phyloP scores from a whole-genome alignment of 2,888 invertebrate species.

The Ochropacha duplaris region DNA sequence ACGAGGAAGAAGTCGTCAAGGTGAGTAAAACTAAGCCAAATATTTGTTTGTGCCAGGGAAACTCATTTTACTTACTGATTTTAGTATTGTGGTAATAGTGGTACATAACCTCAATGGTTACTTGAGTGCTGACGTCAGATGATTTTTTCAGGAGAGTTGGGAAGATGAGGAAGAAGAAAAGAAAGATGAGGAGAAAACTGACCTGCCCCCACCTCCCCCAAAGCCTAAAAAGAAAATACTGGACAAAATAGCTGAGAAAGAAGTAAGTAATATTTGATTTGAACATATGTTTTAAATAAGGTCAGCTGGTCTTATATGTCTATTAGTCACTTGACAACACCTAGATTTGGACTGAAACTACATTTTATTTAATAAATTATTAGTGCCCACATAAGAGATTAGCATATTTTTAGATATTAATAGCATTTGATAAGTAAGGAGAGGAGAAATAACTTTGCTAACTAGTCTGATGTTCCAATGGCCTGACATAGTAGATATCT shows the following conservation, averaged over 20 bases:
- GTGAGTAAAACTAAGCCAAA: constrained; percentile 79
- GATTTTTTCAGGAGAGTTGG: constrained; percentile 93
- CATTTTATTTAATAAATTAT: constrained; percentile 12
- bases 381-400: too few species aligned
- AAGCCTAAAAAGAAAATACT: constrained; percentile 89
- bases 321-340: not conserved
- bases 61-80: constrained; percentile 13
- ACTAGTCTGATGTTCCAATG: too few species aligned
- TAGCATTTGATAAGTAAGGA: too few species aligned
- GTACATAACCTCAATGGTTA: constrained; percentile 68
- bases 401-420: too few species aligned
- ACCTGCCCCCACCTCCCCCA: constrained; percentile 81
- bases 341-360: not conserved
- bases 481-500: too few species aligned
- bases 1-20: constrained; percentile 93
- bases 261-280: constrained; percentile 80
- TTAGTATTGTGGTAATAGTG: constrained; percentile 22
- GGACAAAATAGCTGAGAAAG: constrained; percentile 94
- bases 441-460: too few species aligned
- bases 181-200: constrained; percentile 87
- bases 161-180: constrained; percentile 95
- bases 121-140: constrained; percentile 72
- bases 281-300: constrained; percentile 11
- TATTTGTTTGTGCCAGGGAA: constrained; percentile 26
- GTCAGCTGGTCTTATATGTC: constrained; percentile 10